These are phyloP conservation scores for Empidonax traillii DNA, from an alignment of 2,113 vertebrate genomes.

Conservation along the genomic window DNA sequence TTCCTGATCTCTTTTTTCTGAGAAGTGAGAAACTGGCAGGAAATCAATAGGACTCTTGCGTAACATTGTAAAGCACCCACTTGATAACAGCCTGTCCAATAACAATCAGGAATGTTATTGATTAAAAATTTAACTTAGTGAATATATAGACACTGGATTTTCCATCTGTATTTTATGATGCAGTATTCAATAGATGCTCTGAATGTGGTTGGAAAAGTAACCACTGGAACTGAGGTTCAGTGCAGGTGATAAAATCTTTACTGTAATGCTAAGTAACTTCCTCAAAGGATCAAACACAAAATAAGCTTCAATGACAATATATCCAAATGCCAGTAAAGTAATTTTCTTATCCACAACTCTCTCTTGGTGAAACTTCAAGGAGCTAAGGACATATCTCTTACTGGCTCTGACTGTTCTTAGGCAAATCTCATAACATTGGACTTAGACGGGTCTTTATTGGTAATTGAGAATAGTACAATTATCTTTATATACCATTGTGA, in stretches of 20 bases:
- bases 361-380: neutral
- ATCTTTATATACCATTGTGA: neutral
- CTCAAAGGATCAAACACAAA: neutral
- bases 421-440: neutral
- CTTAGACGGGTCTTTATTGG: neutral
- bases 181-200: neutral
- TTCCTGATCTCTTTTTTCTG: neutral
- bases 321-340: neutral
- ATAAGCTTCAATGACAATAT: neutral
- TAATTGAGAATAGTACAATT: neutral
- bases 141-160: conserved; percentile 8
- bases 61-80: neutral
- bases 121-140: neutral
- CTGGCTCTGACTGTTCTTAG: neutral
- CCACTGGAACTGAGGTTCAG: neutral
- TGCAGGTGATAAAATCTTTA: neutral
- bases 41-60: neutral
- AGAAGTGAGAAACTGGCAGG: neutral
- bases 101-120: neutral
- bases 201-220: neutral
- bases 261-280: neutral
- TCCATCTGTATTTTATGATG: neutral
- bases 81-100: neutral
- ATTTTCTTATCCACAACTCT: neutral
- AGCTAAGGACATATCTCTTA: neutral